Evolutionary conservation across 2,888 invertebrate genomes (phyloP).

Genomic region (Agonum fuliginosum): DNA sequence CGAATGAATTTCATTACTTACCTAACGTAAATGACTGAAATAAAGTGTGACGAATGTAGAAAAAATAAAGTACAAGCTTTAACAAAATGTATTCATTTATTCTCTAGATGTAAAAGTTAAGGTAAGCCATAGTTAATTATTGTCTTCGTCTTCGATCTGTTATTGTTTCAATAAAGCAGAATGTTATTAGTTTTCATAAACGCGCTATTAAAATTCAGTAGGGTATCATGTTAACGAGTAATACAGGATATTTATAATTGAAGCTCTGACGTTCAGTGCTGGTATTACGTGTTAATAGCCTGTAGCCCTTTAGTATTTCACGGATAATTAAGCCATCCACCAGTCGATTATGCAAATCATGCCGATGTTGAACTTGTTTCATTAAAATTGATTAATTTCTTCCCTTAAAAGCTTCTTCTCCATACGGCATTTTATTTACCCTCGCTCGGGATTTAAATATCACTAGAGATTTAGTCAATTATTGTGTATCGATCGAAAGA

Average conservation of each 20-base stretch:
- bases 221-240: constrained; percentile 28
- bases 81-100: no score
- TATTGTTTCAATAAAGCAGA: not conserved
- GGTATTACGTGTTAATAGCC: constrained; percentile 47
- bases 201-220: constrained; percentile 11
- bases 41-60: no score
- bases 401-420: not conserved
- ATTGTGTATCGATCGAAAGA: no score
- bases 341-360: constrained; percentile 53
- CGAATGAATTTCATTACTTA: no score
- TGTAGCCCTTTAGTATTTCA: constrained; percentile 44
- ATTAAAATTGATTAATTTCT: constrained; percentile 57
- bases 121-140: no score
- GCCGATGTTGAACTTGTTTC: constrained; percentile 44
- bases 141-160: constrained; percentile 5
- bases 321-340: constrained; percentile 49
- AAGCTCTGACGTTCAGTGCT: constrained; percentile 17
- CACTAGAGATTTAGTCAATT: no score
- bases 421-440: no score
- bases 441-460: no score
- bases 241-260: constrained; percentile 41
- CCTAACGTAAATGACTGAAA: no score
- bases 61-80: no score
- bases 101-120: no score
- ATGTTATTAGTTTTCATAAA: constrained; percentile 31